A percentile compares a stretch with the other conserved stretches of the same genome.
Evolutionary conservation across 2,888 invertebrate genomes (phyloP).

Genomic region (Prosapia bicincta): DNA sequence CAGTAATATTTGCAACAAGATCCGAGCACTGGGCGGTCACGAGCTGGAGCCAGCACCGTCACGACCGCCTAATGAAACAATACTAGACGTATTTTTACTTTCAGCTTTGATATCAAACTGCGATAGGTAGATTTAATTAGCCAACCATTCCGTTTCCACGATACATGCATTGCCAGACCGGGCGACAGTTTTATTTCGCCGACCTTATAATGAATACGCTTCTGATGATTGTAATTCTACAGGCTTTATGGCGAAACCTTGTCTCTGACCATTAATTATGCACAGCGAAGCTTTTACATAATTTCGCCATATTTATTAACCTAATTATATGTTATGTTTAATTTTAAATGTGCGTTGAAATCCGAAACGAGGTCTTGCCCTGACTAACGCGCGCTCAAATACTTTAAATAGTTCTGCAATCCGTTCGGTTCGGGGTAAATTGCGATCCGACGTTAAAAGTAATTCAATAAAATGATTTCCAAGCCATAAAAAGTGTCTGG

Average conservation of each 20-base stretch:
- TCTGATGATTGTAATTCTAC: not conserved
- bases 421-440: too few relatives aligned
- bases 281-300: not conserved
- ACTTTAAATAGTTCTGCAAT: not conserved
- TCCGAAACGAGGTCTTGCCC: too few relatives aligned
- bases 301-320: not conserved
- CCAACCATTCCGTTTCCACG: not conserved
- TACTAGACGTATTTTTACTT: not conserved
- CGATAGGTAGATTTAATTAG: not conserved
- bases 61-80: not conserved
- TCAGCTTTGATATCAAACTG: not conserved
- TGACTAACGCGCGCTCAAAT: not conserved
- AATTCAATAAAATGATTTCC: too few relatives aligned
- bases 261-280: not conserved
- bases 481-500: too few relatives aligned
- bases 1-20: too few relatives aligned
- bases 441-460: too few relatives aligned
- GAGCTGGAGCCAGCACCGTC: not conserved
- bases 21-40: too few relatives aligned
- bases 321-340: not conserved
- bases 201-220: not conserved
- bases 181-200: not conserved
- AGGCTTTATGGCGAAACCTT: not conserved
- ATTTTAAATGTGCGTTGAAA: not conserved
- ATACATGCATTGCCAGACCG: too few relatives aligned